Percentiles rank a stretch among this genome's conserved stretches.
Evolutionary conservation across 2,113 vertebrate genomes (phyloP).

Genomic region (Crotalus viridis): DNA sequence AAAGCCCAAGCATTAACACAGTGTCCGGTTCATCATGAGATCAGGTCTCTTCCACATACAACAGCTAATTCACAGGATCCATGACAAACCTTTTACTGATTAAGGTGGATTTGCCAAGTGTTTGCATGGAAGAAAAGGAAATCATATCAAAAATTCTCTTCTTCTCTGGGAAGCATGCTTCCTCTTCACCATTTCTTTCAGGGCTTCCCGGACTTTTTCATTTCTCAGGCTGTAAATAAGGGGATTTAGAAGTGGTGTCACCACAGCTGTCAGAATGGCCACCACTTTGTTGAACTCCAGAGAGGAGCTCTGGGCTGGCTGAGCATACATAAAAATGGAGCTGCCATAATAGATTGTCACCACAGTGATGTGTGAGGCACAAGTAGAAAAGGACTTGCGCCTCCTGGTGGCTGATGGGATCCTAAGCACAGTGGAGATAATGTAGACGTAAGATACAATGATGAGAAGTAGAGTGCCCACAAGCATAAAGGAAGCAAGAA

Average conservation of each 20-base stretch:
- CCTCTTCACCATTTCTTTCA: not conserved
- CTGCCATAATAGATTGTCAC: slow-evolving; percentile 44
- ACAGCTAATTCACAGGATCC: not conserved
- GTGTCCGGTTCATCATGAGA: not conserved
- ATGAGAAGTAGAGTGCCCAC: slow-evolving; percentile 36
- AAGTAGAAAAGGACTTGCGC: slow-evolving; percentile 44
- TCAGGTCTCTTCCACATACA: not conserved
- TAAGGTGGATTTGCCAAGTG: not conserved
- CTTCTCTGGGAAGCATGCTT: not conserved
- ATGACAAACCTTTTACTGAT: not conserved
- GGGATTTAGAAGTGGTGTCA: slow-evolving; percentile 52
- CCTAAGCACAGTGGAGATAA: not conserved
- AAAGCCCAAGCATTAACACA: not conserved
- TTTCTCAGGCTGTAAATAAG: slow-evolving; percentile 55
- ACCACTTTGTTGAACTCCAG: slow-evolving; percentile 36
- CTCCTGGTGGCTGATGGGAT: slow-evolving; percentile 28
- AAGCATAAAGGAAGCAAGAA: slow-evolving; percentile 36
- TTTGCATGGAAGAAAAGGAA: not conserved
- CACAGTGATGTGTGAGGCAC: slow-evolving; percentile 31
- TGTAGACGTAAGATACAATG: slow-evolving; percentile 16
- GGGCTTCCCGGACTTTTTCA: slow-evolving; percentile 42
- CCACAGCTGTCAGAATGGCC: slow-evolving; percentile 44
- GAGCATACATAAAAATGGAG: slow-evolving; percentile 44
- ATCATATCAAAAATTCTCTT: not conserved
- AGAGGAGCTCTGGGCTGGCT: slow-evolving; percentile 32